Evolutionary conservation across 1,140 invertebrate species (phyloP).

Genomic region (Drosophila parvula): DNA sequence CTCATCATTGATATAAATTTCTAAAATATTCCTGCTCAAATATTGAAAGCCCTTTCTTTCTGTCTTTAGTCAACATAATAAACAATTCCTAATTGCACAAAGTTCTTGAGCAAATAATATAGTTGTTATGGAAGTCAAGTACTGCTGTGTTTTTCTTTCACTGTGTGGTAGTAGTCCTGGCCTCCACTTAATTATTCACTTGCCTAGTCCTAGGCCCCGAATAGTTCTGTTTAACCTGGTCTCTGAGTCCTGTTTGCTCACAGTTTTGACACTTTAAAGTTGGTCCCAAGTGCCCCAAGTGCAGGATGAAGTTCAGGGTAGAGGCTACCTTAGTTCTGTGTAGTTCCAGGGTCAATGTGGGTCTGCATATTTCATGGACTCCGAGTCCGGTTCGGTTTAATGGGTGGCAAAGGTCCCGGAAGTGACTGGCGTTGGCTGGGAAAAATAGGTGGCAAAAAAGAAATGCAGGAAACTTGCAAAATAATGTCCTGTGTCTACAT

Average conservation of each 20-base stretch:
- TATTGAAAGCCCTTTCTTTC: too few species aligned
- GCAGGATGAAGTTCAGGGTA: slow-evolving; percentile 9
- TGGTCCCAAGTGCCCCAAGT: background rate
- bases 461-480: too few species aligned
- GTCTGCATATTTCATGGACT: slow-evolving; percentile 33
- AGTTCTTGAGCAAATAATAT: background rate
- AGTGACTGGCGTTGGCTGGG: slow-evolving; percentile 14
- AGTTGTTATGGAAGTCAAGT: background rate
- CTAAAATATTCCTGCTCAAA: background rate
- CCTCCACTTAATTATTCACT: slow-evolving; percentile 59
- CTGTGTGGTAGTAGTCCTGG: background rate
- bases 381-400: slow-evolving; percentile 19
- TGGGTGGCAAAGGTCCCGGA: slow-evolving; percentile 30
- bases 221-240: slow-evolving; percentile 29
- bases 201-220: slow-evolving; percentile 2
- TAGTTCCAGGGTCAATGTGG: slow-evolving; percentile 17
- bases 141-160: slow-evolving; percentile 2
- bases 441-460: background rate
- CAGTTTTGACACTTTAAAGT: slow-evolving; percentile 54
- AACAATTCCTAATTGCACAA: background rate
- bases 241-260: slow-evolving; percentile 14
- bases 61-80: too few species aligned
- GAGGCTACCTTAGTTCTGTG: background rate
- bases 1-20: background rate
- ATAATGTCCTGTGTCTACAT: too few species aligned